Base-by-base conservation (phyloP, 2,888 invertebrate species). In the Lathronympha strigana region DNA sequence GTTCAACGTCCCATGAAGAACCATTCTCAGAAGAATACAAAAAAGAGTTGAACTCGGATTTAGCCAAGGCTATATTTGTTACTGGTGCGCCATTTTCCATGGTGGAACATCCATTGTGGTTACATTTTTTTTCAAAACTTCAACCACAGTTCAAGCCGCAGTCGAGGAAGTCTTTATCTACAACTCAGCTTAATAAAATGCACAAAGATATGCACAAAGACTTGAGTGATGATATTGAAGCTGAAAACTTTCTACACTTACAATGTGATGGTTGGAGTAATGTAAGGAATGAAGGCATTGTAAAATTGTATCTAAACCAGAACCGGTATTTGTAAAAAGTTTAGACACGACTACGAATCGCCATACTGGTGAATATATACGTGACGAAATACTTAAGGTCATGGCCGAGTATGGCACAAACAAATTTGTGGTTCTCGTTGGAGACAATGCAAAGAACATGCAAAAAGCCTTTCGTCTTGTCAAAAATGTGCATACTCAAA, bases 401-500 rank as follows among this genome's bases (percentile, higher is more conserved):
- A 68, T 55, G 64, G 49, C 66, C 2, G 36, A 40, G 15, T 70
- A 68, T 38, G 70, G 66, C 25, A 53, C 8, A 13, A 31, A 54
- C n/a, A 63, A 66, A 43, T 71, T 70, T 70, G 61, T 58, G 33
- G 51, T 58, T 19, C 43, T 69, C 43, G 67, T 69, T 21, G 68
- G 69, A 33, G 70, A 70, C 43, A 71, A 70, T 43, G 69, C 70
- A 47, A 68, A 21, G 25, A 71, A 68, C 54, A 61, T 69, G 3
- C 67, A 69, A 69, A 68, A 31, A 60, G 69, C 71, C 17, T 72
- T 70, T 66, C 36, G 36, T 13, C 13, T 36, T 6, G 36, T 36
- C 2, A 36, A 36, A 13, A 13, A 36, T 11, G 36, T 36, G 36
- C 36, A 36, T 11, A 4, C 36, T 36, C 36, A 36, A 11, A 11